Evolutionary conservation across 92 coral and sea anemone genomes (phyloP).

Genomic region (Paragorgia papillata): DNA sequence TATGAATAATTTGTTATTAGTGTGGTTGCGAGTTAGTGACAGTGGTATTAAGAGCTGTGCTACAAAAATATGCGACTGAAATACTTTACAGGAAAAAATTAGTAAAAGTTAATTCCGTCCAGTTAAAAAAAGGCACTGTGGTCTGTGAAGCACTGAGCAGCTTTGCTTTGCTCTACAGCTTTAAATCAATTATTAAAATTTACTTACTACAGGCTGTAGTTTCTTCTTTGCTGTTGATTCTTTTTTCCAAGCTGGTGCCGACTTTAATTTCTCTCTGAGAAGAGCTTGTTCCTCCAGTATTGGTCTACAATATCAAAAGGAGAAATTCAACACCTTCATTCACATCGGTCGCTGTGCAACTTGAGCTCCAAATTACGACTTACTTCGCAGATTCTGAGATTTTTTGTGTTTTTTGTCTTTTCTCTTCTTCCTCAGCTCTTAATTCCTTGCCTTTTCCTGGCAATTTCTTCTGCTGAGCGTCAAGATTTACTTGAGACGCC

Average conservation of each 20-base stretch:
- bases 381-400: constrained; percentile 91
- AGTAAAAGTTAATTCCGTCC: too few relatives aligned
- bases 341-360: too few relatives aligned
- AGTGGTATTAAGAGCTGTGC: too few relatives aligned
- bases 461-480: constrained; percentile 76
- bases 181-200: too few relatives aligned
- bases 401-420: constrained; percentile 71
- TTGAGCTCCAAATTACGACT: constrained; percentile 23
- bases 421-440: constrained; percentile 76
- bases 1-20: too few relatives aligned
- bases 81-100: too few relatives aligned
- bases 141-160: too few relatives aligned
- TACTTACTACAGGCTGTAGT: constrained; percentile 86
- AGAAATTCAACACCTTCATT: constrained; percentile 15
- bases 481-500: constrained; percentile 81
- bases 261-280: constrained; percentile 74
- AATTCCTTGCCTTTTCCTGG: constrained; percentile 73
- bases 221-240: constrained; percentile 72
- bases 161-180: too few relatives aligned
- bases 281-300: constrained; percentile 97
- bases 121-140: too few relatives aligned
- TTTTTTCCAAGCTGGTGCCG: constrained; percentile 83
- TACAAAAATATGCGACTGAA: too few relatives aligned
- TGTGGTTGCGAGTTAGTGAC: too few relatives aligned
- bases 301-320: constrained; percentile 60